A percentile compares a stretch with the other conserved stretches of the same genome.
phyloP scores from a whole-genome alignment of 2,888 invertebrate genomes.

The Aporophyla nigra region DNA sequence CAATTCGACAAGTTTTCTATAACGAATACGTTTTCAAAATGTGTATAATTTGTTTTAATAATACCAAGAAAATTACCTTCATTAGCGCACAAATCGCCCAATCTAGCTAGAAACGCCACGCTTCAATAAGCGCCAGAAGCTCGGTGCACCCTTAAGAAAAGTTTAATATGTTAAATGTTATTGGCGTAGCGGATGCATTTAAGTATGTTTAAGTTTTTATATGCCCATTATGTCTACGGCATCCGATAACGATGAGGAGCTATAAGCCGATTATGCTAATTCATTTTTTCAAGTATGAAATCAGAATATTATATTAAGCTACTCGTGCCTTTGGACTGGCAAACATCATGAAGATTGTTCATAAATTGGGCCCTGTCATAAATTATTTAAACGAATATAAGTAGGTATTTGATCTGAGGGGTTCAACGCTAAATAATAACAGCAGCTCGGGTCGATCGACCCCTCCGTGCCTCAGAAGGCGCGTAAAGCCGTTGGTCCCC shows the following conservation, averaged over 20 bases:
- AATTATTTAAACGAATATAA: not conserved
- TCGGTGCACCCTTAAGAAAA: too few relatives aligned
- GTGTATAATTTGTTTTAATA: too few relatives aligned
- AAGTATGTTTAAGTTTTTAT: conserved; percentile 9
- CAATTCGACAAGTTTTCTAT: too few relatives aligned
- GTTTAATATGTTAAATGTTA: not conserved
- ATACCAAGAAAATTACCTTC: too few relatives aligned
- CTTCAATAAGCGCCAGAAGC: too few relatives aligned
- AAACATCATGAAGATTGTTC: not conserved
- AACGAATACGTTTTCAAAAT: too few relatives aligned
- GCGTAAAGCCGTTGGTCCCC: too few relatives aligned
- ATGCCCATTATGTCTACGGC: not conserved
- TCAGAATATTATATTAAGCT: not conserved
- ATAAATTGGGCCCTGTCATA: not conserved
- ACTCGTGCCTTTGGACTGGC: not conserved
- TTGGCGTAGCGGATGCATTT: conserved; percentile 8
- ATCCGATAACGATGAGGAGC: not conserved
- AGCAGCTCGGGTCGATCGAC: too few relatives aligned
- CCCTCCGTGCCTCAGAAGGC: too few relatives aligned
- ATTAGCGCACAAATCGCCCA: too few relatives aligned
- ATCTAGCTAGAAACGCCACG: too few relatives aligned
- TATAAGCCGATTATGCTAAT: not conserved
- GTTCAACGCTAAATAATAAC: too few relatives aligned
- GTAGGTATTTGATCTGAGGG: not conserved
- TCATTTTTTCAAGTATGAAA: conserved; percentile 4